phyloP scores from a whole-genome alignment of 2,888 invertebrate species.

The Spicauda simplicius region DNA sequence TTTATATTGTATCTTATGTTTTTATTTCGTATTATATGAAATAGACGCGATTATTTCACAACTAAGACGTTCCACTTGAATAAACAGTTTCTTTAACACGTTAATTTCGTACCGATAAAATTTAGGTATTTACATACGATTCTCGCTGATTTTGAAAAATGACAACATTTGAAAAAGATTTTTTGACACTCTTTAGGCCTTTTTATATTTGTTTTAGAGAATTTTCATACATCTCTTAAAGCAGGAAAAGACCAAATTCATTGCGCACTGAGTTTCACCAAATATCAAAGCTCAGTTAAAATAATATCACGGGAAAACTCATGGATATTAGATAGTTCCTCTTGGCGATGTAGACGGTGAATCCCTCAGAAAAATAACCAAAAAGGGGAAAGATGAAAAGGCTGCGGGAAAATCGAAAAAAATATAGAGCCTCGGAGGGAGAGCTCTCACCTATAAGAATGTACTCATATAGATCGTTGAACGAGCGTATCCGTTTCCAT shows the following conservation, averaged over 20 bases:
- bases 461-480: neutral
- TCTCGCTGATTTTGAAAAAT: too few relatives aligned
- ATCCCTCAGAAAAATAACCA: slow-evolving; percentile 40
- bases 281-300: slow-evolving; percentile 29
- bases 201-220: neutral
- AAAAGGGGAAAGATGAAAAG: slow-evolving; percentile 45
- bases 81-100: too few relatives aligned
- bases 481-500: neutral
- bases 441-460: slow-evolving; percentile 8
- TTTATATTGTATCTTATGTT: too few relatives aligned
- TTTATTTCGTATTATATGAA: too few relatives aligned
- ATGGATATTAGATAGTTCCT: slow-evolving; percentile 30
- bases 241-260: neutral
- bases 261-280: neutral
- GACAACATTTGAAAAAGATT: too few relatives aligned
- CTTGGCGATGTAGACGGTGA: slow-evolving; percentile 23
- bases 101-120: too few relatives aligned
- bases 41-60: too few relatives aligned
- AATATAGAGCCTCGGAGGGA: slow-evolving; percentile 31
- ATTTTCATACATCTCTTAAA: neutral
- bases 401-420: slow-evolving; percentile 39
- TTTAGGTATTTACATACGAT: too few relatives aligned
- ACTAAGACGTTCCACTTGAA: too few relatives aligned
- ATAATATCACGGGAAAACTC: slow-evolving; percentile 33
- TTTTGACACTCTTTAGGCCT: too few relatives aligned